phyloP scores from a whole-genome alignment of 2,888 invertebrate genomes.

The Drosophila ochracea region DNA sequence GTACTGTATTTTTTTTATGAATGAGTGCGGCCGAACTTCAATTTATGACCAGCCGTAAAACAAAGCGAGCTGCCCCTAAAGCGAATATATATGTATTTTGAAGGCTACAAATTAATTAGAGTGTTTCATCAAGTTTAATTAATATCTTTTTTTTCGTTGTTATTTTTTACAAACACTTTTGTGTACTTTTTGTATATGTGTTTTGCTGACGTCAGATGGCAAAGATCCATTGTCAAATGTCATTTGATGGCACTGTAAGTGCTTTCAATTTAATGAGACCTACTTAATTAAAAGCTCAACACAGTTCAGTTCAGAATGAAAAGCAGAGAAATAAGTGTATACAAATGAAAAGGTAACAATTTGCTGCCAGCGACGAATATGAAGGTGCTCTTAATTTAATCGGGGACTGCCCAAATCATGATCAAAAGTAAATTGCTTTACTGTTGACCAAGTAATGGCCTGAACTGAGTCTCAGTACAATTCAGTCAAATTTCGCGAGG shows the following conservation, averaged over 20 bases:
- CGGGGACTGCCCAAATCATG: not conserved
- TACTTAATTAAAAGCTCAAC: conserved; percentile 34
- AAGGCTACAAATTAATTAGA: conserved; percentile 62
- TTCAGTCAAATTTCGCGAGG: conserved; percentile 15
- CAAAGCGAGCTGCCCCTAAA: conserved; percentile 24
- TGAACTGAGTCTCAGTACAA: not conserved
- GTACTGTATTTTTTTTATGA: conserved; percentile 32
- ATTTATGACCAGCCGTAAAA: conserved; percentile 50
- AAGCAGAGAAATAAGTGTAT: not conserved
- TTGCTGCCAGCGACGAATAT: not conserved
- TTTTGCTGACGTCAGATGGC: conserved; percentile 44
- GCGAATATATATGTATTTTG: conserved; percentile 15
- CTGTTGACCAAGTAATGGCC: not conserved
- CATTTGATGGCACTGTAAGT: conserved; percentile 35
- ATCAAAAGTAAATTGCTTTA: not conserved
- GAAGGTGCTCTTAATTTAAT: not conserved
- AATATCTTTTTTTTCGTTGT: conserved; percentile 28
- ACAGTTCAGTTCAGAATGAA: not conserved
- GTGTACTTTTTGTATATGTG: not conserved
- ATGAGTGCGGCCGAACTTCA: conserved; percentile 46
- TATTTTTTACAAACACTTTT: not conserved
- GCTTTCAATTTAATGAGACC: conserved; percentile 41
- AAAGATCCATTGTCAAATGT: conserved; percentile 53
- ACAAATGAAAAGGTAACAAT: not conserved
- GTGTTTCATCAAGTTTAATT: conserved; percentile 59